Percentiles rank a stretch among this genome's conserved stretches.
Evolutionary conservation across 1,140 invertebrate species (phyloP).

Genomic region (Drosophila guanche): DNA sequence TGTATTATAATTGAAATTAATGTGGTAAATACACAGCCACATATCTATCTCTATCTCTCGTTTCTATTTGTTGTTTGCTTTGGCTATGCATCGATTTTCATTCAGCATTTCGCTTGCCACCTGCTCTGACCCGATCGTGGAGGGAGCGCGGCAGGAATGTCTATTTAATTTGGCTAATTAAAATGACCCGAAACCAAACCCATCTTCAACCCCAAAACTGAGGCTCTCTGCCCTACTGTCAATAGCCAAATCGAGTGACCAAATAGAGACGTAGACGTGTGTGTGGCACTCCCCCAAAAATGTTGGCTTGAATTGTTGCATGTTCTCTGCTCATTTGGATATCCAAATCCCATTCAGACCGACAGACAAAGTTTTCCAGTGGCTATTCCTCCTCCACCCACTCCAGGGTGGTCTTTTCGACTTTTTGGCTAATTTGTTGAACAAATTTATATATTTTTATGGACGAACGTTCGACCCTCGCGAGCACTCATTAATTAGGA

Average conservation of each 20-base stretch:
- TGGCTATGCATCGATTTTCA: slow-evolving; percentile 45
- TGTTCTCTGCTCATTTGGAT: slow-evolving; percentile 38
- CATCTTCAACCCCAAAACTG: slow-evolving; percentile 6
- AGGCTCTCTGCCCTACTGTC: slow-evolving; percentile 15
- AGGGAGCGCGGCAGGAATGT: background rate
- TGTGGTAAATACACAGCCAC: slow-evolving; percentile 26
- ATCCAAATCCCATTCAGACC: slow-evolving; percentile 41
- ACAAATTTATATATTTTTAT: slow-evolving; percentile 62
- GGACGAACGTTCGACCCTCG: slow-evolving; percentile 15
- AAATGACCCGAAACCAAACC: slow-evolving; percentile 20
- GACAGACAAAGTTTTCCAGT: slow-evolving; percentile 22
- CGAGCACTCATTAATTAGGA: slow-evolving; percentile 62
- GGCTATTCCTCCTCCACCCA: background rate
- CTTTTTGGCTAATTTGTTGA: slow-evolving; percentile 62
- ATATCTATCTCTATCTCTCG: slow-evolving; percentile 6
- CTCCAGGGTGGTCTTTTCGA: slow-evolving; percentile 25
- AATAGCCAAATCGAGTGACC: slow-evolving; percentile 49
- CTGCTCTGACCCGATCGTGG: slow-evolving; percentile 1
- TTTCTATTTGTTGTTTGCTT: slow-evolving; percentile 1
- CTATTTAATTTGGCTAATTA: slow-evolving; percentile 77
- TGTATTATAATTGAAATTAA: slow-evolving; percentile 41
- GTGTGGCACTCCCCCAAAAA: slow-evolving; percentile 16
- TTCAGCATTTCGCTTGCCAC: slow-evolving; percentile 31
- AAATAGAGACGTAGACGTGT: slow-evolving; percentile 25
- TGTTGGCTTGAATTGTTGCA: slow-evolving; percentile 25